A percentile compares a stretch with the other conserved stretches of the same genome.
Evolutionary conservation across 2,797 vertebrate genomes (phyloP).

Genomic region (Coluber constrictor): DNA sequence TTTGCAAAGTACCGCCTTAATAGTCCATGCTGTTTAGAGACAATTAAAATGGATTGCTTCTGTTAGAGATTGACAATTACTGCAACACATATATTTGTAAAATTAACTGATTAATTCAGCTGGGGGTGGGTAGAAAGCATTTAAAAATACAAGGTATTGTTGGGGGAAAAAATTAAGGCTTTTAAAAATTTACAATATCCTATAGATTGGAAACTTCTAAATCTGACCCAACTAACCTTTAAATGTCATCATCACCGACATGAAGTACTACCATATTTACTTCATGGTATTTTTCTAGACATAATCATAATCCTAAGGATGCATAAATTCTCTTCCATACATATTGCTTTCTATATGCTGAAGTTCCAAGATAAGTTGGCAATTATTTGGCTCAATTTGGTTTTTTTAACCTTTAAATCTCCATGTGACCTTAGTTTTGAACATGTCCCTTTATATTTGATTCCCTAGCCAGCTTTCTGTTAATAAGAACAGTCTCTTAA

Average conservation of each 20-base stretch:
- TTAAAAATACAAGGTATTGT: not conserved
- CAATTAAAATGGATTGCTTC: not conserved
- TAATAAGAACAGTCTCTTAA: not conserved
- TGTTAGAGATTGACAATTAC: not conserved
- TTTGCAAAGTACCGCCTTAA: not conserved
- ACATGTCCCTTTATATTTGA: too few species aligned
- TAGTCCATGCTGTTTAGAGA: not conserved
- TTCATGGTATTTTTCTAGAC: not conserved
- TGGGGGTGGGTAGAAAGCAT: not conserved
- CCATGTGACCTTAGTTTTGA: not conserved
- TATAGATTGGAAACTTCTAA: not conserved
- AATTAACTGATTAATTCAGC: not conserved
- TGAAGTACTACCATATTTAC: not conserved
- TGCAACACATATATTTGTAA: not conserved
- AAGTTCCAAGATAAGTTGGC: not conserved
- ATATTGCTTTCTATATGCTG: not conserved
- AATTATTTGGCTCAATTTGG: not conserved
- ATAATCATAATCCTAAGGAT: not conserved
- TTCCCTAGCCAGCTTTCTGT: too few species aligned
- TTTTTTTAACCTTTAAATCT: not conserved
- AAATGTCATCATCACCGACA: not conserved
- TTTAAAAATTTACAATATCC: not conserved
- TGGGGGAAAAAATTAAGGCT: not conserved
- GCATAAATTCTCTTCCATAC: not conserved
- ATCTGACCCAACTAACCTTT: not conserved